Evolutionary conservation across 2,113 vertebrate species (phyloP), one percentile per base, ranked within the genome.

Genomic region (Arenaria interpres): DNA sequence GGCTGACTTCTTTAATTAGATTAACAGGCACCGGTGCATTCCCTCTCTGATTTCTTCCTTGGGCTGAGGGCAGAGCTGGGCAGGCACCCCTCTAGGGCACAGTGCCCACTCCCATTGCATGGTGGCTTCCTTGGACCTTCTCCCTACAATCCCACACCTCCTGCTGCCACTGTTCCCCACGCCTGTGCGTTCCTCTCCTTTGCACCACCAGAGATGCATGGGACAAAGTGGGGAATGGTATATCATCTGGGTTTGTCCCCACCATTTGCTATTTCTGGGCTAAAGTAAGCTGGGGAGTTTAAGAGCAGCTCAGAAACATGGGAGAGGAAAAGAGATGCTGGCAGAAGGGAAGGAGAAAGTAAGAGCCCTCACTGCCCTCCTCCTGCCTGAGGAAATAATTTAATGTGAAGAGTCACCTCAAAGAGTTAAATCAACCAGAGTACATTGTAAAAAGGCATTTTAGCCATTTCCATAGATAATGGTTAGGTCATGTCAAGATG

Each of bases 381-480:
- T 14, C 62, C 39, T 71, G 81, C 62, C 46, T 79, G 37, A 87
- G 92, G 62, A 96, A 94, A 95, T 95, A 94, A 94, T 96, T 95
- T 88, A 95, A 48, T 71, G 69, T 78, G 83, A 93, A 92, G 68
- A 32, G 76, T 93, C 93, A 87, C 74, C 87, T 91, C 91, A 91
- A 88, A 93, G 95, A 96, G 80, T 96, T 97, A 97, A 97, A 97
- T 97, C 95, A 96, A 64, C 43, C 80, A 12, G 73, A 92, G 95
- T 62, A 88, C 79, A 80, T 43, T 71, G 94, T 68, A 84, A 95
- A 95, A 95, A 94, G 90, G 77, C 85, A 90, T 96, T 93, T 96
- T 88, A 94, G 95, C 95, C 85, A 74, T 96, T 97, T 95, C 94
- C 85, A 96, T 94, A 97, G 95, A 97, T 97, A 97, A 97, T 90